These are phyloP conservation scores for Corydoras sp. DNA, from an alignment of 2,113 vertebrate genomes.

Conservation along the genomic window DNA sequence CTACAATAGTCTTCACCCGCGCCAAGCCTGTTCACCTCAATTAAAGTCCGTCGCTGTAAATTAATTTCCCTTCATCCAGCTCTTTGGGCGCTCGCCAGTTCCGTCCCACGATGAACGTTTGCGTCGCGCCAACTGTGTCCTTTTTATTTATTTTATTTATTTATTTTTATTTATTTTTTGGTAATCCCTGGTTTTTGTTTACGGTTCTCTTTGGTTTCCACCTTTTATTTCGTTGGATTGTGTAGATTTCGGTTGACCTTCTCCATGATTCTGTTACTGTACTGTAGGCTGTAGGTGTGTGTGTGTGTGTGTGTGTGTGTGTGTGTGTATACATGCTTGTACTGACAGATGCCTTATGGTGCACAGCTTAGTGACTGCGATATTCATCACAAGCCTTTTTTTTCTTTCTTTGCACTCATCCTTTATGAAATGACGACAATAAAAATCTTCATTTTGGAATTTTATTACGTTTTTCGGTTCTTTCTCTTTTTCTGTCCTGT, in stretches of 20 bases:
- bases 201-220: constrained; percentile 40
- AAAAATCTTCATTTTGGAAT: constrained; percentile 73
- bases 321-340: constrained; percentile 66
- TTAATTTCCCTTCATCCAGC: constrained; percentile 48
- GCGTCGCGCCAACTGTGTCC: constrained; percentile 54
- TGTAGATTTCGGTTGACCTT: constrained; percentile 57
- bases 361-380: constrained; percentile 69
- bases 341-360: constrained; percentile 70
- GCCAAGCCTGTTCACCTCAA: constrained; percentile 65
- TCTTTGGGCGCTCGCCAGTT: constrained; percentile 35
- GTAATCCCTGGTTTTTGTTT: constrained; percentile 27
- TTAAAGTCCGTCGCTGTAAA: constrained; percentile 57
- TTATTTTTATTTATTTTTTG: constrained; percentile 34
- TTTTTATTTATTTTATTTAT: constrained; percentile 36
- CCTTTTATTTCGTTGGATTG: constrained; percentile 48
- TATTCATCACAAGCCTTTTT: constrained; percentile 61
- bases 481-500: constrained; percentile 48
- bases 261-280: constrained; percentile 35
- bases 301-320: constrained; percentile 63
- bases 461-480: constrained; percentile 64
- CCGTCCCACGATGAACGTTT: constrained; percentile 59
- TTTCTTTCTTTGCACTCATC: constrained; percentile 70
- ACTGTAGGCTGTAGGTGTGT: constrained; percentile 19
- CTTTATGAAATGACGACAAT: constrained; percentile 70
- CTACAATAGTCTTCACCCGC: constrained; percentile 14